These are phyloP conservation scores for Scomber japonicus DNA, from an alignment of 2,113 vertebrate genomes.

Conservation along the genomic window DNA sequence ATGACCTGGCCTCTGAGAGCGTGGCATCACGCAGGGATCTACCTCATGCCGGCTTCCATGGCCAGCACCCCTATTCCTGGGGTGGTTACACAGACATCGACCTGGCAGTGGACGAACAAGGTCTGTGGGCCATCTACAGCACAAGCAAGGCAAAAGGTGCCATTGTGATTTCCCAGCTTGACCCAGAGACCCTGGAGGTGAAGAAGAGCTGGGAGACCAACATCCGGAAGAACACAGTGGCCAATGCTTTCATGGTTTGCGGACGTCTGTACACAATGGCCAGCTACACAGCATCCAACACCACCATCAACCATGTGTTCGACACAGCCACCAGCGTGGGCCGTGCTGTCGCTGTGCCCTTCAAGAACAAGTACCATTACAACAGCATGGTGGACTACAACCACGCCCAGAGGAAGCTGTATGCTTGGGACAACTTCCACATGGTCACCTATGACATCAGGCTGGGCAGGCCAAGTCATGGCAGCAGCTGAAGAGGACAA, in stretches of 20 bases:
- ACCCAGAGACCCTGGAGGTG: constrained; percentile 88
- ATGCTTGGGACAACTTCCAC: constrained; percentile 95
- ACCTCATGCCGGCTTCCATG: constrained; percentile 88
- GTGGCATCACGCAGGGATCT: constrained; percentile 86
- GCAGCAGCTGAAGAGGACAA: constrained; percentile 48
- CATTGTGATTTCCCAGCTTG: constrained; percentile 92
- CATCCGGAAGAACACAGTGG: constrained; percentile 91
- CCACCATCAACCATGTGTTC: constrained; percentile 90
- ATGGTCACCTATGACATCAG: constrained; percentile 92
- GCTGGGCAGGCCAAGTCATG: constrained; percentile 71
- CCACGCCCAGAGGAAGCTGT: constrained; percentile 89
- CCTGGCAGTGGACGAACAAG: constrained; percentile 89
- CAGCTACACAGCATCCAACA: constrained; percentile 87
- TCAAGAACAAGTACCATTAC: constrained; percentile 91
- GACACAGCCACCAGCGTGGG: constrained; percentile 82
- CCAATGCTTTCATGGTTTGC: constrained; percentile 93
- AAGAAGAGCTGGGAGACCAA: constrained; percentile 91
- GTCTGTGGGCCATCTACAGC: constrained; percentile 95
- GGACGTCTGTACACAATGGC: constrained; percentile 91
- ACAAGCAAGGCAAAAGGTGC: constrained; percentile 90
- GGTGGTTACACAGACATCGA: constrained; percentile 96
- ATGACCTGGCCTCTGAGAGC: constrained; percentile 85
- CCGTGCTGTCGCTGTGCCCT: constrained; percentile 83
- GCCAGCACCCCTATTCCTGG: constrained; percentile 94
- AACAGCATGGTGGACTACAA: constrained; percentile 97